These are phyloP conservation scores for Stegastes partitus DNA, from an alignment of 2,113 vertebrate species.

Conservation along the genomic window DNA sequence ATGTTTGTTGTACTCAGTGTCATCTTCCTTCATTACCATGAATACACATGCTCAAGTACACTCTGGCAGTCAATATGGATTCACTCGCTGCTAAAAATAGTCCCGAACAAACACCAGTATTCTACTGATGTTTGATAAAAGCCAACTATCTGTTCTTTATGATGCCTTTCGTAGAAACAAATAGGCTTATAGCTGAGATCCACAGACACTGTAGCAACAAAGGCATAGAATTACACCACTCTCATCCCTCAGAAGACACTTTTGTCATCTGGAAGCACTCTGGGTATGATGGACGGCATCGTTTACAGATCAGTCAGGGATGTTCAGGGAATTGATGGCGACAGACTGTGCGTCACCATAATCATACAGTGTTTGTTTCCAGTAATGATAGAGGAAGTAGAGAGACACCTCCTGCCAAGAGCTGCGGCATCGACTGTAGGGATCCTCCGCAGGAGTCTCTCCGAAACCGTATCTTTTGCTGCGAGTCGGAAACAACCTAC, in stretches of 20 bases:
- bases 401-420: slow-evolving; percentile 34
- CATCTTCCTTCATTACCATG: no score
- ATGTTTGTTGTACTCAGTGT: no score
- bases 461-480: not conserved
- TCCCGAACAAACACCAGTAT: not conserved
- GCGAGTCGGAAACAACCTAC: not conserved
- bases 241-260: not conserved
- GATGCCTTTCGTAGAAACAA: not conserved
- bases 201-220: not conserved
- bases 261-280: not conserved
- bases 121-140: not conserved
- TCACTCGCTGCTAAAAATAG: not conserved
- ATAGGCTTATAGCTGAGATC: not conserved
- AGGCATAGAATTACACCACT: not conserved
- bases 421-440: not conserved
- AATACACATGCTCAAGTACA: no score
- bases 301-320: not conserved
- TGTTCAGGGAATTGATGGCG: not conserved
- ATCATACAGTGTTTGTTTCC: not conserved
- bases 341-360: slow-evolving; percentile 24
- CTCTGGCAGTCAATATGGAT: not conserved
- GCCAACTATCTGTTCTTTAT: not conserved
- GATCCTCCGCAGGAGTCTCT: not conserved
- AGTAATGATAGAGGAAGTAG: slow-evolving; percentile 27
- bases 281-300: not conserved